A percentile compares a stretch with the other conserved stretches of the same genome.
Evolutionary conservation across 2,888 invertebrate genomes (phyloP).

Genomic region (Synanthedon tipuliformis): DNA sequence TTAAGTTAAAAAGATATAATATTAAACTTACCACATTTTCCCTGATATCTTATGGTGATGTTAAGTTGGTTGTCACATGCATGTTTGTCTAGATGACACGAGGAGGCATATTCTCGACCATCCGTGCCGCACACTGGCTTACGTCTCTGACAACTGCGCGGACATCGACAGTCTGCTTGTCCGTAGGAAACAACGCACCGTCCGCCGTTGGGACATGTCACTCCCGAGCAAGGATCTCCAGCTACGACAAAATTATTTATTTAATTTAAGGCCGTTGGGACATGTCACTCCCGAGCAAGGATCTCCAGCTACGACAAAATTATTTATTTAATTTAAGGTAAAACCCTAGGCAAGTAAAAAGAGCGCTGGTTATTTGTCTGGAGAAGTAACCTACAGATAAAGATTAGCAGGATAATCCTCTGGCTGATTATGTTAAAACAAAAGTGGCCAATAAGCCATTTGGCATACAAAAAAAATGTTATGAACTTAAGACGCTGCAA

Average conservation of each 20-base stretch:
- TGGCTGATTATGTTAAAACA: too few relatives aligned
- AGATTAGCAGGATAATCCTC: neutral
- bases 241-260: constrained; percentile 54
- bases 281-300: constrained; percentile 79
- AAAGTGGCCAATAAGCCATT: too few relatives aligned
- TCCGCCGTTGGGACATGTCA: constrained; percentile 77
- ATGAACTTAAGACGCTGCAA: too few relatives aligned
- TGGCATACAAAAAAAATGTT: too few relatives aligned
- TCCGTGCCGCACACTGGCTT: constrained; percentile 91
- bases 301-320: constrained; percentile 71
- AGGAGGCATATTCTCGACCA: constrained; percentile 86
- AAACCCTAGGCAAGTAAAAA: neutral
- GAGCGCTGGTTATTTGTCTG: too few relatives aligned
- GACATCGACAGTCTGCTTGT: constrained; percentile 74
- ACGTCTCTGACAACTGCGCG: constrained; percentile 72
- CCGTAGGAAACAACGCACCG: constrained; percentile 77
- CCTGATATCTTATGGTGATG: constrained; percentile 83
- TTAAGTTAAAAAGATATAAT: too few relatives aligned
- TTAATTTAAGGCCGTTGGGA: constrained; percentile 60
- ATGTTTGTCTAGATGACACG: constrained; percentile 85
- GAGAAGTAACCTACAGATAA: neutral
- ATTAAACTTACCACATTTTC: constrained; percentile 83
- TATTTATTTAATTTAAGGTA: neutral
- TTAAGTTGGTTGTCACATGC: constrained; percentile 82
- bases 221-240: constrained; percentile 78